Conservation (phyloP, 2,113 vertebrate genomes). For the Mohoua ochrocephala region DNA sequence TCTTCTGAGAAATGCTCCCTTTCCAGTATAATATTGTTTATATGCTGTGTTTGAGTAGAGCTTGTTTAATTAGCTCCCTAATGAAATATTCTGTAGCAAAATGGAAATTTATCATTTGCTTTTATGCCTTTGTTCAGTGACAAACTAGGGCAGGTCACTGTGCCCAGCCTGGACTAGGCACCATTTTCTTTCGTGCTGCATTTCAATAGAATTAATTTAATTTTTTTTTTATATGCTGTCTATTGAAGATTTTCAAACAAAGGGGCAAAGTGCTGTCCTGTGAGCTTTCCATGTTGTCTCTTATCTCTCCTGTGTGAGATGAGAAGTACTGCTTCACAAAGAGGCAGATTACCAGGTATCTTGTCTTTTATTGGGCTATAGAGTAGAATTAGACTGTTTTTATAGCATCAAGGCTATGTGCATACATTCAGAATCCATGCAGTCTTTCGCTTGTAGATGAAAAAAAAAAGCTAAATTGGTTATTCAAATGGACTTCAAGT, state of each 20-base stretch:
- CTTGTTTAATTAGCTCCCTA: conserved; percentile 56
- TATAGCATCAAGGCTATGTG: not conserved
- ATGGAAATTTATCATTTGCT: conserved; percentile 40
- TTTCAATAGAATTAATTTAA: not conserved
- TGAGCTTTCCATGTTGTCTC: not conserved
- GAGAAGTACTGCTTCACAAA: not conserved
- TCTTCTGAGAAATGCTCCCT: conserved; percentile 1
- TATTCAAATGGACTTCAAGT: not conserved
- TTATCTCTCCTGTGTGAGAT: not conserved
- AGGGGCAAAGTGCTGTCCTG: conserved; percentile 7
- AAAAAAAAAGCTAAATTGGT: not conserved
- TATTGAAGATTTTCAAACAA: conserved; percentile 26
- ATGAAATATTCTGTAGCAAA: conserved; percentile 59
- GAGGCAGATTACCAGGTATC: not conserved
- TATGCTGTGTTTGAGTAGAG: not conserved
- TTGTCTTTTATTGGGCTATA: not conserved
- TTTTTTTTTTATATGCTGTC: not conserved
- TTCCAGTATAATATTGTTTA: conserved; percentile 41
- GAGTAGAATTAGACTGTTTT: not conserved
- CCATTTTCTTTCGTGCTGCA: not conserved
- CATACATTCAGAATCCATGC: not conserved
- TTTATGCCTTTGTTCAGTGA: conserved; percentile 52
- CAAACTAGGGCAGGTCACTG: conserved; percentile 7
- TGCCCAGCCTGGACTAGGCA: not conserved
- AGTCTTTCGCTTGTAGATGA: not conserved